Percentiles rank a stretch among this genome's conserved stretches.
Evolutionary conservation across 2,888 invertebrate species (phyloP).

Genomic region (Formica aserva): DNA sequence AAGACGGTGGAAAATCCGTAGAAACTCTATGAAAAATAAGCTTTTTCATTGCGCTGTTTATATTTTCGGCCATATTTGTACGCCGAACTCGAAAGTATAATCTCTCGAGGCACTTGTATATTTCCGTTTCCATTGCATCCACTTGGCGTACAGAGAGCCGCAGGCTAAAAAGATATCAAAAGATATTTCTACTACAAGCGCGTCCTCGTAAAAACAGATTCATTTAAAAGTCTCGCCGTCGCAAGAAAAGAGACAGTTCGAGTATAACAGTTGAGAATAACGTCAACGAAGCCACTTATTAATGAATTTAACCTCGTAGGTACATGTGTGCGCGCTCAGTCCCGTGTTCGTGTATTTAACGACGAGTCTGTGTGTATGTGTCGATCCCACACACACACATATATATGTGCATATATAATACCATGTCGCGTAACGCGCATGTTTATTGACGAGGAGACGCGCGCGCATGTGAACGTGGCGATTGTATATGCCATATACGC

Average conservation of each 20-base stretch:
- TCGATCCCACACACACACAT: neutral
- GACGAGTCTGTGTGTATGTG: neutral
- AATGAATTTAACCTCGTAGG: constrained; percentile 37
- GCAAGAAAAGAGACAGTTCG: constrained; percentile 22
- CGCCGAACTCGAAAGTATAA: constrained; percentile 19
- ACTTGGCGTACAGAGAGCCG: constrained; percentile 9
- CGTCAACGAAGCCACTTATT: constrained; percentile 44
- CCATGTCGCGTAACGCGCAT: constrained; percentile 29
- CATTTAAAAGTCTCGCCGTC: constrained; percentile 41
- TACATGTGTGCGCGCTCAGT: too few species aligned
- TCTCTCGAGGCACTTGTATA: constrained; percentile 29
- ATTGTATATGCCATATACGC: constrained; percentile 64
- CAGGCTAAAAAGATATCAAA: constrained; percentile 28
- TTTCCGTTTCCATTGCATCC: constrained; percentile 48
- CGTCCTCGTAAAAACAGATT: constrained; percentile 39
- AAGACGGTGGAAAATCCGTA: neutral
- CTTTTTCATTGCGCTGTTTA: neutral
- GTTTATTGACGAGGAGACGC: constrained; percentile 45
- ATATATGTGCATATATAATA: neutral
- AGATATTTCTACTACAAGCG: constrained; percentile 15
- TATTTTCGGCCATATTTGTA: constrained; percentile 24
- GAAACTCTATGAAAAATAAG: neutral
- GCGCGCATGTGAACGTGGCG: constrained; percentile 43
- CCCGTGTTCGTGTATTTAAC: neutral
- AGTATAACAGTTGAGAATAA: constrained; percentile 50